Conservation (phyloP, 2,113 vertebrate species). For the Silurus glanis region DNA sequence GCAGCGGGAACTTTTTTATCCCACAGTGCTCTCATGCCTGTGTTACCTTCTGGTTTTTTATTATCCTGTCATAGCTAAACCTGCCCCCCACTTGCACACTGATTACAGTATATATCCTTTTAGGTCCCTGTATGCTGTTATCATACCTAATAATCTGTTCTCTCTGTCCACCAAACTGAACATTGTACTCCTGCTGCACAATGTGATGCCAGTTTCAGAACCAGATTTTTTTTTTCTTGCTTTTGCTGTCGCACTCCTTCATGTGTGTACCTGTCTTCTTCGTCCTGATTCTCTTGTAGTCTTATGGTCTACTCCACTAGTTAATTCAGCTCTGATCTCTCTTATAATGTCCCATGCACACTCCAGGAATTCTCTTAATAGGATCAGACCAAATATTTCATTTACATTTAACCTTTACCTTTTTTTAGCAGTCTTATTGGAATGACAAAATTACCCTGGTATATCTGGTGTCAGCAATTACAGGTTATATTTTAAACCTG, state of each 20-base stretch:
- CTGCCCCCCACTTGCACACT: not conserved
- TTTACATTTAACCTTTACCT: not conserved
- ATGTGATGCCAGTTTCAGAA: not conserved
- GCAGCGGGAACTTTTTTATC: not conserved
- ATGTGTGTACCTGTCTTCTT: not conserved
- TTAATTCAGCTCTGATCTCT: not conserved
- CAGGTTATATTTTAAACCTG: not conserved
- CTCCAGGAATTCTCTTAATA: not conserved
- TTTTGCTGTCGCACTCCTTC: not conserved
- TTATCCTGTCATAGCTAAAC: not conserved
- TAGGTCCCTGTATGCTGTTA: not conserved
- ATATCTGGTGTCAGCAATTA: not conserved
- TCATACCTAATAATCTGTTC: not conserved
- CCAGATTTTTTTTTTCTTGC: not conserved
- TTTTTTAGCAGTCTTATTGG: not conserved
- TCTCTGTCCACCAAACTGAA: not conserved
- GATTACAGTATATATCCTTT: not conserved
- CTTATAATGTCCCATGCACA: not conserved
- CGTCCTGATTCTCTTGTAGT: not conserved
- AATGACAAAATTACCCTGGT: not conserved
- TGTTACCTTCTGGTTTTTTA: slow-evolving; percentile 3
- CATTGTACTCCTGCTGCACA: not conserved
- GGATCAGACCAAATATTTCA: not conserved
- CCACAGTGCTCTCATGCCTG: not conserved
- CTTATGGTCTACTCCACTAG: not conserved